Base-by-base conservation (phyloP, 2,888 invertebrate genomes). In the Synanthedon andrenaeformis region DNA sequence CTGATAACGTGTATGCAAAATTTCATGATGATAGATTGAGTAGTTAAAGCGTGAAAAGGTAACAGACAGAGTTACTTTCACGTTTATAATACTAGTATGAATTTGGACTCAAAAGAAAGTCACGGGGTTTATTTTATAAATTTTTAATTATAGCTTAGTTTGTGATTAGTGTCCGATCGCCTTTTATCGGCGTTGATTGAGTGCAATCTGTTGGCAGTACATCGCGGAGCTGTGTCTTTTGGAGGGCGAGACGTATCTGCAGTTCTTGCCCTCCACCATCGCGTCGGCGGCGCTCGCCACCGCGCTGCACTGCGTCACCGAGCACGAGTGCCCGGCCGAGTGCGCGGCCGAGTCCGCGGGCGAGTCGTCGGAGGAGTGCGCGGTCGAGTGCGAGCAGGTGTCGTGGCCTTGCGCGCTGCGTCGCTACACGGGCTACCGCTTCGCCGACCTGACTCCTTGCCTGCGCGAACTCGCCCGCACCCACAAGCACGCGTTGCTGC, bases 171-270 rank as follows among this genome's bases (percentile, higher is more conserved):
- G 19, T 28, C 28, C 6, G 28, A 28, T 28, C 6, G 8, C 2
- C 35, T 35, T 10, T 35, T 10, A 35, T 35, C 35, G 35, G 10
- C 35, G 35, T 35, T 35, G 35, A 35, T 35, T 10, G 35, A 35
- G 35, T 35, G 10, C 35, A 35, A 10, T 35, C 6, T 35, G 35
- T 35, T 35, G 35, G 6, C 75, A 96, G 93, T 97, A 94, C 74
- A 88, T 97, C 56, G 91, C 93, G 53, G 97, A 97, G 83, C 78
- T 97, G 61, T 92, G 96, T 8, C 85, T 97, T 60, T 79, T 97
- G 64, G 96, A 97, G 71, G 94, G 94, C 3, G 96, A 97, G 66
- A 93, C 93, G 0, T 97, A 93, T 76, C 86, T 97, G 59, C 91
- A 93, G 67, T 96, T 89, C 80, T 81, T 92, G 59, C 96, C 97